A percentile compares a stretch with the other conserved stretches of the same genome.
phyloP scores from a whole-genome alignment of 2,888 invertebrate genomes.

The Caenorhabditis wallacei region DNA sequence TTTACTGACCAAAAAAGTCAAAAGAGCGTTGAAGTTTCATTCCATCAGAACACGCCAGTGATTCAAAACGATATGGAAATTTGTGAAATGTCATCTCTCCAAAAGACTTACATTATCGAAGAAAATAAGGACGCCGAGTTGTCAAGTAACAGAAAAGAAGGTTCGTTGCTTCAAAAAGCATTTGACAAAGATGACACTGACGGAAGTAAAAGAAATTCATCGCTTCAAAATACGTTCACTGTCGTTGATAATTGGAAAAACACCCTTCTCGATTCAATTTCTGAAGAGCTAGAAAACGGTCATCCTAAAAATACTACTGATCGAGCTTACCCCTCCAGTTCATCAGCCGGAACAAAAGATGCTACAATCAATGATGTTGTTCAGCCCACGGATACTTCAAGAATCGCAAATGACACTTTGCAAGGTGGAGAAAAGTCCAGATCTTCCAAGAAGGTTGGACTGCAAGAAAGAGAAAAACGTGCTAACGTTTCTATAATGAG shows the following conservation, averaged over 20 bases:
- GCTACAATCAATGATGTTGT: not conserved
- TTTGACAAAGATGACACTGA: not conserved
- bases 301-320: too few relatives aligned
- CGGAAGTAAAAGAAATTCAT: not conserved
- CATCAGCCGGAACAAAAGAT: too few relatives aligned
- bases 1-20: constrained; percentile 14
- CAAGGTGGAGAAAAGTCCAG: constrained; percentile 22
- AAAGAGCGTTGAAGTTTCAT: not conserved
- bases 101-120: not conserved
- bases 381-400: not conserved
- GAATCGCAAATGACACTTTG: not conserved
- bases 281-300: not conserved
- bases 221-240: constrained; percentile 29
- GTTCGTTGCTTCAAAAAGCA: not conserved
- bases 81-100: not conserved
- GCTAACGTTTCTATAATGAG: constrained; percentile 16
- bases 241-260: not conserved
- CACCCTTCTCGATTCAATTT: not conserved
- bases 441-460: constrained; percentile 7
- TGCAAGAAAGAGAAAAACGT: constrained; percentile 22
- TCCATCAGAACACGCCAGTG: too few relatives aligned
- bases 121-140: not conserved
- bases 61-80: not conserved
- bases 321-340: too few relatives aligned
- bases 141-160: not conserved